These are phyloP conservation scores for Bellardia bayeri DNA, from an alignment of 2,888 invertebrate genomes.

Conservation along the genomic window DNA sequence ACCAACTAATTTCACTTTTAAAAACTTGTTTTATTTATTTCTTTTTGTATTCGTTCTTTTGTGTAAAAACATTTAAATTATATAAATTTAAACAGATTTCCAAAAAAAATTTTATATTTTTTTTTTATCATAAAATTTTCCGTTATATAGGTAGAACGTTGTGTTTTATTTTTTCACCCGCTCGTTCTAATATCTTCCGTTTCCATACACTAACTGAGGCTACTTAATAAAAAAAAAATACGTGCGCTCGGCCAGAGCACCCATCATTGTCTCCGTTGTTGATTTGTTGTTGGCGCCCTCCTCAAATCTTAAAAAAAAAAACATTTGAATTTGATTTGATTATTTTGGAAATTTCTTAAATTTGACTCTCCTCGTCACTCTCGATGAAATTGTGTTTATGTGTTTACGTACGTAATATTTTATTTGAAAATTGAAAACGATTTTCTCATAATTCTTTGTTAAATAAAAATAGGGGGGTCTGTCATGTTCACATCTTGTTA, in stretches of 20 bases:
- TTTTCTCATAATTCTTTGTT: neutral
- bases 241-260: neutral
- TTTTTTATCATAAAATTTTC: slow-evolving; percentile 14
- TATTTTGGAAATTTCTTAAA: slow-evolving; percentile 50
- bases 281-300: slow-evolving; percentile 40
- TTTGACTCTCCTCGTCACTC: neutral
- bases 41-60: neutral
- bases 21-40: neutral
- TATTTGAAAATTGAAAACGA: neutral
- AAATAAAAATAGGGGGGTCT: neutral
- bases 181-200: slow-evolving; percentile 46
- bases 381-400: slow-evolving; percentile 9
- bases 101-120: slow-evolving; percentile 16
- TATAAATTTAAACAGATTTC: slow-evolving; percentile 25
- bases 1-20: neutral
- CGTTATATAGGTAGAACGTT: slow-evolving; percentile 5
- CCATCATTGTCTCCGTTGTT: neutral
- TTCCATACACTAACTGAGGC: slow-evolving; percentile 58
- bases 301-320: slow-evolving; percentile 32
- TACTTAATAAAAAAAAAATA: slow-evolving; percentile 43
- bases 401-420: neutral
- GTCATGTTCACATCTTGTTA: slow-evolving; percentile 14
- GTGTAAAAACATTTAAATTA: neutral
- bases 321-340: neutral
- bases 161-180: slow-evolving; percentile 7